Base-by-base conservation (phyloP, 1,140 invertebrate genomes). In the Parapsyche elsis region DNA sequence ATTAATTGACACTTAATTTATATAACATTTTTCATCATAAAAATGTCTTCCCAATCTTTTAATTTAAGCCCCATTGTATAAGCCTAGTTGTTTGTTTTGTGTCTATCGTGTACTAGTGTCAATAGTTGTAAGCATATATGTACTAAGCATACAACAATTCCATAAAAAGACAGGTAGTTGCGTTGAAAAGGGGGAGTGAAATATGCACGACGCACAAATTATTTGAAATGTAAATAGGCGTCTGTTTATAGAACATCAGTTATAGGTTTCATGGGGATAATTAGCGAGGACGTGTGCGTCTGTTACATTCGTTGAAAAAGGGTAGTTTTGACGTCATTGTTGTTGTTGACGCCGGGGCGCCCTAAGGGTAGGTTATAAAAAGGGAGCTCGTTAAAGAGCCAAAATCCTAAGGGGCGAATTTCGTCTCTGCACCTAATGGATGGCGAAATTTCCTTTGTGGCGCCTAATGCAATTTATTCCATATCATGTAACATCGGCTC, bases 401-500 rank as follows among this genome's bases (percentile, higher is more conserved):
- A 12, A 24, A 67, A 26, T 67, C 73, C 73, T 45, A 49, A 75
- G 53, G 73, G 73, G 24, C 46, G 38, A 75, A 75, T 75, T 75
- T 46, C 71, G 59, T 80, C 21, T 80, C 74, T 76, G 79, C 59
- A 77, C 73, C 79, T 80, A 80, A 80, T 80, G 79, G 74, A 45
- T 70, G 73, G 73, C 59, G 45, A 80, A 80, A 70, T 76, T 80
- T 76, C 79, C 73, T 71, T 76, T 76, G 59, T 76, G 74, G 74
- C 53, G 14, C 49, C 73, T 80, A 80, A 80, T 80, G 74, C 73
- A 80, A 80, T 80, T 80, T 80, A 80, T 80, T 80, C 79, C 79
- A 80, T 80, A 80, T 80, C 79, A 80, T 64, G 76, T 67, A 80
- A 70, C 79, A 80, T 80, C 53, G 61, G 71, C 21, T 61, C 16